A percentile compares a stretch with the other conserved stretches of the same genome.
Evolutionary conservation across 1,140 invertebrate genomes (phyloP).

Genomic region (Hycleus cichorii): DNA sequence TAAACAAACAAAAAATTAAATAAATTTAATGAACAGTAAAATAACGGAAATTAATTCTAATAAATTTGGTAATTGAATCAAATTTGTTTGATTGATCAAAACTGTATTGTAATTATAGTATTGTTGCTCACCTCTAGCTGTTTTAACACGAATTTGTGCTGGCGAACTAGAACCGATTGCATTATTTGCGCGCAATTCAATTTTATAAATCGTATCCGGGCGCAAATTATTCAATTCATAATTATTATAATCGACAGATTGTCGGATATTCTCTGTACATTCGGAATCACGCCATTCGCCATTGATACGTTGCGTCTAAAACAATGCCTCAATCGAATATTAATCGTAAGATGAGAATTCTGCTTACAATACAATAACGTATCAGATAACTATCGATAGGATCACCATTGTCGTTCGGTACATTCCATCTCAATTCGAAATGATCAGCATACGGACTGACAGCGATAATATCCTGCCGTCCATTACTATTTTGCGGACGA

Average conservation of each 20-base stretch:
- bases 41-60: background rate
- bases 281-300: constrained; percentile 55
- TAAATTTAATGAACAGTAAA: background rate
- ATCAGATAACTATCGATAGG: constrained; percentile 77
- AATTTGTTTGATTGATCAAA: constrained; percentile 1
- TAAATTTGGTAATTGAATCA: background rate
- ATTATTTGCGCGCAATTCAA: constrained; percentile 79
- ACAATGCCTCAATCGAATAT: background rate
- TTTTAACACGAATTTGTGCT: constrained; percentile 68
- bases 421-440: constrained; percentile 73
- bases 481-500: constrained; percentile 12
- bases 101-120: constrained; percentile 35
- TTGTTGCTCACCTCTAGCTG: constrained; percentile 68
- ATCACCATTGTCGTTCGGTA: constrained; percentile 81
- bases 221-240: constrained; percentile 59
- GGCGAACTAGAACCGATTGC: constrained; percentile 70
- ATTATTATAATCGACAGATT: constrained; percentile 51
- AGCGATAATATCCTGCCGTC: constrained; percentile 35
- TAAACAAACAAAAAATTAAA: background rate
- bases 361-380: constrained; percentile 68
- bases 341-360: background rate
- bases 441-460: constrained; percentile 59
- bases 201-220: constrained; percentile 71
- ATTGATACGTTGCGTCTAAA: constrained; percentile 38
- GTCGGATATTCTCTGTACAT: constrained; percentile 51